Conservation (phyloP, 2,113 vertebrate species). For the Menidia beryllina region DNA sequence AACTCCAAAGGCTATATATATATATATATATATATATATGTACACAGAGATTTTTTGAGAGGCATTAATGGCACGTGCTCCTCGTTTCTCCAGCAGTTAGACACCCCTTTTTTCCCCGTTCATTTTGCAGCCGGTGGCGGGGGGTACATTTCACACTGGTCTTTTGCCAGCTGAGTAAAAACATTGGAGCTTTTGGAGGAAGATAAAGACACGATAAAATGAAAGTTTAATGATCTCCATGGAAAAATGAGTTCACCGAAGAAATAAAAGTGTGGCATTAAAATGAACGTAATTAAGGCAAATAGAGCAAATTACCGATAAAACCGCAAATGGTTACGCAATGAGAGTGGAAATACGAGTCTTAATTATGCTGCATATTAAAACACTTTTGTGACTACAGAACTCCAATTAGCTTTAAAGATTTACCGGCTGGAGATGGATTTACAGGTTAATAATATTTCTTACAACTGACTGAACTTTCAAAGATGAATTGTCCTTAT, state of each 20-base stretch:
- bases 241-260: constrained; percentile 57
- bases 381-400: neutral
- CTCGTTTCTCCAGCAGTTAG: constrained; percentile 7
- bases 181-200: constrained; percentile 48
- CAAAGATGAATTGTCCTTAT: neutral
- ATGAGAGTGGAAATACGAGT: constrained; percentile 39
- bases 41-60: no score
- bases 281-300: constrained; percentile 54
- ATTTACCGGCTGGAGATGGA: constrained; percentile 12
- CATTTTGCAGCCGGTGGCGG: neutral
- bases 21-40: no score
- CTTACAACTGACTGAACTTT: neutral
- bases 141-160: neutral
- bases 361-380: constrained; percentile 34
- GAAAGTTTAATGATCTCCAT: constrained; percentile 63
- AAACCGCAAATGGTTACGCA: constrained; percentile 42
- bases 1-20: constrained; percentile 47
- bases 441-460: constrained; percentile 14
- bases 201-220: constrained; percentile 32
- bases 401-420: constrained; percentile 7
- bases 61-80: neutral
- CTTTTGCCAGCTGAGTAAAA: constrained; percentile 11
- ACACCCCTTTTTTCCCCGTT: neutral
- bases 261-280: constrained; percentile 35
- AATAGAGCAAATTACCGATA: constrained; percentile 38